Conservation (phyloP, 2,797 vertebrate genomes). For the Danio albolineatus region DNA sequence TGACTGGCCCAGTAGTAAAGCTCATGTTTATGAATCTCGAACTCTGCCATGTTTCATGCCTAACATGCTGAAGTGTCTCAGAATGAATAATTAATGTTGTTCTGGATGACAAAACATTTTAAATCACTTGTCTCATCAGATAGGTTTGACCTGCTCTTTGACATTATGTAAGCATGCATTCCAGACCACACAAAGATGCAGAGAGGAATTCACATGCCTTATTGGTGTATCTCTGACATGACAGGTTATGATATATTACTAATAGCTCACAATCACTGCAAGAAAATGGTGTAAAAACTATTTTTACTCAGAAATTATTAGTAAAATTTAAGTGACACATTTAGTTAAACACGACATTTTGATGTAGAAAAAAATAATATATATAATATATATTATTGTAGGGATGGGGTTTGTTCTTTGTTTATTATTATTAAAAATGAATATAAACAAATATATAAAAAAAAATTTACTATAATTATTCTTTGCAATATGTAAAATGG, state of each 20-base stretch:
- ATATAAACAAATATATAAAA: no score
- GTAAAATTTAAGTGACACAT: no score
- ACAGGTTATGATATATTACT: background rate
- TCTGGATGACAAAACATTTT: conserved; percentile 13
- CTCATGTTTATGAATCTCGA: background rate
- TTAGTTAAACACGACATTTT: no score
- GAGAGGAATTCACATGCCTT: conserved; percentile 6
- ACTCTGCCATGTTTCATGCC: background rate
- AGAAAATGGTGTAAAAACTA: no score
- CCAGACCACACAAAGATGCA: conserved; percentile 17
- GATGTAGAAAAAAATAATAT: no score
- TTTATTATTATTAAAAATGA: no score
- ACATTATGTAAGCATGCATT: conserved; percentile 20
- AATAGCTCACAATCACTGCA: no score
- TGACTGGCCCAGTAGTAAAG: background rate
- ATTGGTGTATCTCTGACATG: background rate
- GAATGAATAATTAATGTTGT: background rate
- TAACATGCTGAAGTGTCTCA: background rate
- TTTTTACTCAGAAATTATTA: no score
- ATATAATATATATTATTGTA: no score
- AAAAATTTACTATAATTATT: no score
- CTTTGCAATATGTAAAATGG: no score
- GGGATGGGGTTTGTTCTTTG: no score
- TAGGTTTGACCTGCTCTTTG: background rate
- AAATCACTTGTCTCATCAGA: conserved; percentile 8